Evolutionary conservation across 2,797 vertebrate genomes (phyloP).

Genomic region (Eospalax fontanierii): DNA sequence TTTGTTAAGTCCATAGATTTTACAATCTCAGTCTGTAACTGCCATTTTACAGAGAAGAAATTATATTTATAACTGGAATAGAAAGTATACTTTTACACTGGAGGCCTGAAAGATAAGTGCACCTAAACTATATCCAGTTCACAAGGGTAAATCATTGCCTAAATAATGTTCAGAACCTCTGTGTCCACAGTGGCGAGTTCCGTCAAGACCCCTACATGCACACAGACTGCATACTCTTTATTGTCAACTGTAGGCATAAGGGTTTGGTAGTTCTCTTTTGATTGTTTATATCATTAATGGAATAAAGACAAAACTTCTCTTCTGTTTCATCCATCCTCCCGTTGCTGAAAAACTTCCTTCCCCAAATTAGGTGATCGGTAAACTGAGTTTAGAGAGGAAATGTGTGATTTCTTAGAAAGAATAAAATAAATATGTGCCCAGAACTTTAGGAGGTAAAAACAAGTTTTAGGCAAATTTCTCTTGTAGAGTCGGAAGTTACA

Average conservation of each 20-base stretch:
- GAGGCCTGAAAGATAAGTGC: constrained; percentile 27
- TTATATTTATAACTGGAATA: constrained; percentile 43
- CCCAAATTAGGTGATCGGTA: not conserved
- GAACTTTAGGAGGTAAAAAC: not conserved
- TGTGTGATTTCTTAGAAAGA: not conserved
- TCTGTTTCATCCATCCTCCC: not conserved
- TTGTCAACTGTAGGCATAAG: not conserved
- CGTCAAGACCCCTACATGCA: not conserved
- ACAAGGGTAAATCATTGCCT: constrained; percentile 1
- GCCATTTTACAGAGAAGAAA: constrained; percentile 42
- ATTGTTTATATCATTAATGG: not conserved
- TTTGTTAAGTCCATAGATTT: constrained; percentile 51
- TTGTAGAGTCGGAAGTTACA: not conserved
- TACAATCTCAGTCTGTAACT: constrained; percentile 23
- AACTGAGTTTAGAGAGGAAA: not conserved
- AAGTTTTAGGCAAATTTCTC: not conserved
- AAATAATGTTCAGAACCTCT: not conserved
- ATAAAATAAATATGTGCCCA: not conserved
- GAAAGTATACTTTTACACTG: constrained; percentile 1
- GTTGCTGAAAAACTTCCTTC: not conserved
- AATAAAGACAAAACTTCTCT: not conserved
- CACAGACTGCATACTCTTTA: too few relatives aligned
- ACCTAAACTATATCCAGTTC: not conserved
- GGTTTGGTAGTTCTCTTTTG: not conserved
- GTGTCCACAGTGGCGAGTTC: not conserved